Evolutionary conservation across 2,888 invertebrate species (phyloP).

Genomic region (Hemistola chrysoprasaria): DNA sequence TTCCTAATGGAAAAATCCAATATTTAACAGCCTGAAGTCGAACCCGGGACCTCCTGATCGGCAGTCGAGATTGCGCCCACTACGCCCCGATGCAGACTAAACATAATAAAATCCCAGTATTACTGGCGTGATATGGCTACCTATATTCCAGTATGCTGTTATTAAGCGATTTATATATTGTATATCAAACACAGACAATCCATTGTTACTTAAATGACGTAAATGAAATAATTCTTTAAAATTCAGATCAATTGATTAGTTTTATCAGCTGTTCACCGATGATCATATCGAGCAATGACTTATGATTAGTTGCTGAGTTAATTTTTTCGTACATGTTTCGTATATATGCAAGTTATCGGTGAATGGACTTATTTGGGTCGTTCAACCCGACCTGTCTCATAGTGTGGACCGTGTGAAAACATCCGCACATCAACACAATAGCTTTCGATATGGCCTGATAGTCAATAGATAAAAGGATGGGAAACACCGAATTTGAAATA

Average conservation of each 20-base stretch:
- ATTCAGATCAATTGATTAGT: slow-evolving; percentile 31
- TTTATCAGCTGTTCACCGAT: slow-evolving; percentile 30
- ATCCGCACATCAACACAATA: slow-evolving; percentile 45
- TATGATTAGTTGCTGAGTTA: slow-evolving; percentile 32
- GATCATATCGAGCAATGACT: slow-evolving; percentile 55
- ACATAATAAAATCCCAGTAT: too few species aligned
- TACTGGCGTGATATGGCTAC: too few species aligned
- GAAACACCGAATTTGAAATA: slow-evolving; percentile 49
- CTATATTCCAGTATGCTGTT: too few species aligned
- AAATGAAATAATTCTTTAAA: slow-evolving; percentile 21
- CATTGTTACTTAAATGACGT: too few species aligned
- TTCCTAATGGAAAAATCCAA: too few species aligned
- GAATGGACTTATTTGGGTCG: slow-evolving; percentile 49
- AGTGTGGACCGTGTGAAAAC: slow-evolving; percentile 57
- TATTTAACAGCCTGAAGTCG: too few species aligned
- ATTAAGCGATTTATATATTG: too few species aligned
- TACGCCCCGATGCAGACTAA: too few species aligned
- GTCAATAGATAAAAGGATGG: slow-evolving; percentile 55
- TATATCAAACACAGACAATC: too few species aligned
- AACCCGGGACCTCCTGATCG: too few species aligned
- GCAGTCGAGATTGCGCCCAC: too few species aligned
- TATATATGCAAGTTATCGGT: slow-evolving; percentile 44
- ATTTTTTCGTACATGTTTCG: slow-evolving; percentile 43
- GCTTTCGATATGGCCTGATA: slow-evolving; percentile 50
- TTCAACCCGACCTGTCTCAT: slow-evolving; percentile 60